phyloP scores from a whole-genome alignment of 2,113 vertebrate genomes.

The Proterorhinus semilunaris region DNA sequence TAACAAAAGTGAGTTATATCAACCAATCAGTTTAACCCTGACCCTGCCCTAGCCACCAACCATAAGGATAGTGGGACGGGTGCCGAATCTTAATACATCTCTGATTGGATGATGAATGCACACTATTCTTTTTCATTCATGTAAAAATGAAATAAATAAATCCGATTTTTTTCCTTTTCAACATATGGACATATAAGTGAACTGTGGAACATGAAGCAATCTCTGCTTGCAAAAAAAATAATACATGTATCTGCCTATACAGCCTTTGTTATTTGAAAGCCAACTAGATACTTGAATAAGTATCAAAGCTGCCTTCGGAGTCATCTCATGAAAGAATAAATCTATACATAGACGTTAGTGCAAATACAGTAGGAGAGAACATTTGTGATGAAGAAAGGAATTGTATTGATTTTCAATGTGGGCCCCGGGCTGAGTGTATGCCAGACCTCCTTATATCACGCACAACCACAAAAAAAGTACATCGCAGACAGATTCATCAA shows the following conservation, averaged over 20 bases:
- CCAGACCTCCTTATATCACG: slow-evolving; percentile 17
- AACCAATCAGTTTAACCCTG: too few species aligned
- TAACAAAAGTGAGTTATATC: too few species aligned
- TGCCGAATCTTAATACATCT: too few species aligned
- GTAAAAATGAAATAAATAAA: too few species aligned
- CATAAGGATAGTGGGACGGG: too few species aligned
- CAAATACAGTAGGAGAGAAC: slow-evolving; percentile 1
- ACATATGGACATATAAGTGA: neutral
- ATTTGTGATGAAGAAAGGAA: slow-evolving; percentile 4
- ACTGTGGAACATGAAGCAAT: neutral
- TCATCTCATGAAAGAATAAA: neutral
- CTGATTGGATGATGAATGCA: too few species aligned
- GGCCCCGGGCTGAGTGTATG: neutral
- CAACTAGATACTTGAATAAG: neutral
- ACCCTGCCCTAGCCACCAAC: too few species aligned
- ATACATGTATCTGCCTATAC: neutral
- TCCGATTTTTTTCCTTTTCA: neutral
- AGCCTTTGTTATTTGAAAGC: neutral
- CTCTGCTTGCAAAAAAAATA: neutral
- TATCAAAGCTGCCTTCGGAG: neutral
- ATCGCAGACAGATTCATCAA: slow-evolving; percentile 41
- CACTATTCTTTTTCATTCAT: too few species aligned
- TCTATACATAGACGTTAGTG: neutral
- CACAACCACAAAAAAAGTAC: slow-evolving; percentile 10
- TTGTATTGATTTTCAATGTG: slow-evolving; percentile 12